These are phyloP conservation scores for Coptodon bakossiorum DNA, from an alignment of 2,113 vertebrate species.

Conservation along the genomic window DNA sequence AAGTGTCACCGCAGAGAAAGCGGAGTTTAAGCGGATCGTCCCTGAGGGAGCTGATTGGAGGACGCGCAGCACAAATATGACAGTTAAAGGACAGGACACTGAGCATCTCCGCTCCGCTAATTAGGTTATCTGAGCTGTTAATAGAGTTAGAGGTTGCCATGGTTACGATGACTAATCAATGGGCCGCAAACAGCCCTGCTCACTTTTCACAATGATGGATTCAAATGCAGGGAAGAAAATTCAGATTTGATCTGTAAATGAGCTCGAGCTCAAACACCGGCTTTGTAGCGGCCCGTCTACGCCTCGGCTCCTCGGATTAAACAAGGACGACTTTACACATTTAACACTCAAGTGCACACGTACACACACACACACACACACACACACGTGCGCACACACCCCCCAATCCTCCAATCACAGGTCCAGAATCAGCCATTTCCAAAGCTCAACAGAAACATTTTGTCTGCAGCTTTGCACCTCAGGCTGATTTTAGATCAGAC, in stretches of 20 bases:
- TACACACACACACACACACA: too few relatives aligned
- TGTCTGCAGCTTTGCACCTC: not conserved
- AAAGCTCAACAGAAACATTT: fast-evolving
- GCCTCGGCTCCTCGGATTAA: not conserved
- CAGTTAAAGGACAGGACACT: not conserved
- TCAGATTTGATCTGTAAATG: not conserved
- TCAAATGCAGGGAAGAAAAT: not conserved
- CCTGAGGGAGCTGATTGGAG: not conserved
- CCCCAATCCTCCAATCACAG: not conserved
- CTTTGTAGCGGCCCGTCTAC: not conserved
- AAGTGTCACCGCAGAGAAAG: not conserved
- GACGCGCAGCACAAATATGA: not conserved
- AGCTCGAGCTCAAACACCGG: not conserved
- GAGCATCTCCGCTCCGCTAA: not conserved
- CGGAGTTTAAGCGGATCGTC: not conserved
- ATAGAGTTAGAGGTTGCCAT: conserved; percentile 22
- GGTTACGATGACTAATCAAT: conserved; percentile 18
- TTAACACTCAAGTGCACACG: not conserved
- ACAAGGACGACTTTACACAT: not conserved
- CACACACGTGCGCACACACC: not conserved
- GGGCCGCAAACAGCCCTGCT: not conserved
- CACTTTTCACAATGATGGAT: not conserved
- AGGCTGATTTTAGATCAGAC: not conserved
- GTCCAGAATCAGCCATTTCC: not conserved
- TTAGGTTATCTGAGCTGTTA: conserved; percentile 17